phyloP scores from a whole-genome alignment of 2,888 invertebrate genomes.

The Brenthis daphne region DNA sequence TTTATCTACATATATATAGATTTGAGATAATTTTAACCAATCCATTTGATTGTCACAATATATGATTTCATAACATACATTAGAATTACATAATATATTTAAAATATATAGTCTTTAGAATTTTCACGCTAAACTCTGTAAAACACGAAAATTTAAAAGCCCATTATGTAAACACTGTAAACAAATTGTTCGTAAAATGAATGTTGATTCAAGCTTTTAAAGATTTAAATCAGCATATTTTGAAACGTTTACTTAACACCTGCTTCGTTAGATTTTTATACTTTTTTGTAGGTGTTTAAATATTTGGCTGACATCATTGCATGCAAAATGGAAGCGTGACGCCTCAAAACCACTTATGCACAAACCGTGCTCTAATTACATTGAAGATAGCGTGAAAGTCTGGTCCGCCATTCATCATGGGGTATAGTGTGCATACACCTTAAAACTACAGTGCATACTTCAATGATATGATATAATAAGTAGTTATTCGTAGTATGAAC shows the following conservation, averaged over 20 bases:
- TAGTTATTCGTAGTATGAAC: no score
- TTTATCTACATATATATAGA: no score
- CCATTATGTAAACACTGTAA: slow-evolving; percentile 2
- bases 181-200: slow-evolving; percentile 1
- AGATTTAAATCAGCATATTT: slow-evolving; percentile 8
- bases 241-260: slow-evolving; percentile 13
- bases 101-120: no score
- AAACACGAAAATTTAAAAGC: background rate
- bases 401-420: slow-evolving; percentile 58
- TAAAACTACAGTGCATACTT: background rate
- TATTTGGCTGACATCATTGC: slow-evolving; percentile 22
- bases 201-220: slow-evolving; percentile 1
- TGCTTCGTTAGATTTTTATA: slow-evolving; percentile 17
- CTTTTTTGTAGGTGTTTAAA: slow-evolving; percentile 10
- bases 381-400: slow-evolving; percentile 69
- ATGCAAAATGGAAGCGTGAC: slow-evolving; percentile 49
- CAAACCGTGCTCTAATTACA: slow-evolving; percentile 72
- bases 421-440: slow-evolving; percentile 22
- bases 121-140: background rate
- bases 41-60: no score
- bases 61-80: no score
- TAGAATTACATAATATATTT: no score
- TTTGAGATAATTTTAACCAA: no score
- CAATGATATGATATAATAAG: no score
- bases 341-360: slow-evolving; percentile 68